Evolutionary conservation across 2,888 invertebrate genomes (phyloP), one percentile per base, ranked within the genome.

Genomic region (Andrena chrysosceles): DNA sequence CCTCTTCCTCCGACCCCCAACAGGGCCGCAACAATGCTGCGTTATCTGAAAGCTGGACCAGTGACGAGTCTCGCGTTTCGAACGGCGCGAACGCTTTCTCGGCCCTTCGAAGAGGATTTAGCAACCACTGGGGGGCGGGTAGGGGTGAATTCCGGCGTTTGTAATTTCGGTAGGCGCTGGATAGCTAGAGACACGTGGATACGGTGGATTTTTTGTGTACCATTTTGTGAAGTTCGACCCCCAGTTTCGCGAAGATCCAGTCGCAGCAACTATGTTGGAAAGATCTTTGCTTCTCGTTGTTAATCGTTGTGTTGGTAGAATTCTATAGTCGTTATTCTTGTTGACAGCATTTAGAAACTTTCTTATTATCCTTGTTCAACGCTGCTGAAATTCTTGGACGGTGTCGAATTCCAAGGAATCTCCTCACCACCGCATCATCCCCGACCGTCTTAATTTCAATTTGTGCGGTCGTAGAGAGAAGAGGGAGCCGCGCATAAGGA

Each of bases 21-120:
- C 85, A 85, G 87, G 85, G 87, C 89, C 85, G 89, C 88, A 88
- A 91, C 91, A 91, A 91, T 90, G 90, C 87, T 85, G 87, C 87
- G 90, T 91, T 92, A 90, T 91, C 90, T 85, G 86, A 78, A 68
- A 71, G 74, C 76, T 73, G 82, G 71, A 73, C 83, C 77, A 73
- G 70, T 81, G 76, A 83, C 85, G 79, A 84, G 79, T 82, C 82
- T 85, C 33, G 60, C 69, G 81, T 81, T 82, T 73, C 72, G 29
- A 72, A 75, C 75, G 42, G 72, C 75, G 68, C 72, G 59, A 77
- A 67, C 48, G 59, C 48, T 52, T 68, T 66, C 26, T 63, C 7
- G 16, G 75, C 67, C 64, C 74, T 74, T 67, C 35, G 48, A 49
- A 26, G 49, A 23, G 31, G 60, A 56, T 77, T 72, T 23, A 33